Conservation (phyloP, 2,888 invertebrate species). For the Antheraea yamamai region DNA sequence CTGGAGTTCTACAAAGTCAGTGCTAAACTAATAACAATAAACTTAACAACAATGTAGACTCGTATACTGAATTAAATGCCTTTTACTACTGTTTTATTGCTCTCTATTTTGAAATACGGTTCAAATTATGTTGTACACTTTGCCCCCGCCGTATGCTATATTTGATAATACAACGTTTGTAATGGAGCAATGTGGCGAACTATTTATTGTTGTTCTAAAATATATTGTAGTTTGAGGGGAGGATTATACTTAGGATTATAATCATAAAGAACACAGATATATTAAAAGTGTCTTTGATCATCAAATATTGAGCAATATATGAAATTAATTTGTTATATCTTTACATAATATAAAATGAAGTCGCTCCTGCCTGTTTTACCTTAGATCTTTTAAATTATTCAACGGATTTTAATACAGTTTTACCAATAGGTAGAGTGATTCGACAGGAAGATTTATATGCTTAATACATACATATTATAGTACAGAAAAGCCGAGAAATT, state of each 20-base stretch:
- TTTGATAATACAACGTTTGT: conserved; percentile 1
- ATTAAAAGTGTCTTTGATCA: neutral
- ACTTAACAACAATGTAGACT: conserved; percentile 5
- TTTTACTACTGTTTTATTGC: conserved; percentile 9
- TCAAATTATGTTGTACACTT: conserved; percentile 4
- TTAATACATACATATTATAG: too few species aligned
- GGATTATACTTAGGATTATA: neutral
- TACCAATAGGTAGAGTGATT: too few species aligned
- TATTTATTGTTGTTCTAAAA: conserved; percentile 15
- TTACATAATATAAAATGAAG: too few species aligned
- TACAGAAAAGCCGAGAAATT: too few species aligned
- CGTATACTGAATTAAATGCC: conserved; percentile 9
- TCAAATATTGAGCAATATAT: neutral
- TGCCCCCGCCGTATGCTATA: conserved; percentile 5
- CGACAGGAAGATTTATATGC: too few species aligned
- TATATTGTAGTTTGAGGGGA: conserved; percentile 1
- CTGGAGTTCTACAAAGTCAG: neutral
- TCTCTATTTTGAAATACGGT: conserved; percentile 3
- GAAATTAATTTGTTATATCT: neutral
- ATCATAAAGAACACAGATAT: neutral
- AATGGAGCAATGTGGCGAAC: conserved; percentile 1
- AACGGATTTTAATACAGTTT: too few species aligned
- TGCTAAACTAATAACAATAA: conserved; percentile 5
- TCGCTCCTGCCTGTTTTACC: too few species aligned
- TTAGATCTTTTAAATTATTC: too few species aligned